Base-by-base conservation (phyloP, 1,140 invertebrate species). In the Drosophila teissieri region DNA sequence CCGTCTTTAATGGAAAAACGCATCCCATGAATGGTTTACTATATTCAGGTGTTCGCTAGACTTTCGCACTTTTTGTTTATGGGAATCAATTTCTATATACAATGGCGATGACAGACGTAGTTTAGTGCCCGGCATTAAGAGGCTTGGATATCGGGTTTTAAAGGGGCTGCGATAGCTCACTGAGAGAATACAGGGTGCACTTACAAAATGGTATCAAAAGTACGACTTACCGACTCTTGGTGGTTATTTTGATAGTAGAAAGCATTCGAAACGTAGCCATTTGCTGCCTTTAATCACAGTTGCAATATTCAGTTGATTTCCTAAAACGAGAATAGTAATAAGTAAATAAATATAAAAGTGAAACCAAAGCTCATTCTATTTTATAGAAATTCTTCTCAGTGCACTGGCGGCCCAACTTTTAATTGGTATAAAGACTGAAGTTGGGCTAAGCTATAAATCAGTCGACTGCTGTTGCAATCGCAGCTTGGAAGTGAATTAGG, bases 121-220 rank as follows among this genome's bases (percentile, higher is more conserved):
- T 36, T 61, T 19, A 45, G 55, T 68, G 44, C 63, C 64, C 52
- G 64, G 64, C 37, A 61, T 27, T 46, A 31, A n/a, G n/a, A 14
- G 54, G 62, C 61, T 17, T 42, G 27, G 3, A 17, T 24, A 27
- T 61, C 10, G 12, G 3, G 11, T 15, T 24, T 36, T 36, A 6
- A 31, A 4, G 0, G 15, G 11, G 11, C 19, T 22, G 11, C 14
- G 6, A n/a, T 11, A 10, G 6, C n/a, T 22, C 61, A 64, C 54
- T 60, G 2, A 10, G 11, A 4, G 10, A 37, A 63, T 60, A 54
- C 17, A 3, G 3, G 15, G 4, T 19, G 4, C 3, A 15, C 0
- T 4, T 7, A 48, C 2, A 48, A 24, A 3, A 7, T 24, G 12
- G 2, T 24, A 24, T 24, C 4, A 24, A 24, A 24, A 24, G 24